Evolutionary conservation across 1,140 invertebrate genomes (phyloP).

Genomic region (Trachymyrmex cornetzi): DNA sequence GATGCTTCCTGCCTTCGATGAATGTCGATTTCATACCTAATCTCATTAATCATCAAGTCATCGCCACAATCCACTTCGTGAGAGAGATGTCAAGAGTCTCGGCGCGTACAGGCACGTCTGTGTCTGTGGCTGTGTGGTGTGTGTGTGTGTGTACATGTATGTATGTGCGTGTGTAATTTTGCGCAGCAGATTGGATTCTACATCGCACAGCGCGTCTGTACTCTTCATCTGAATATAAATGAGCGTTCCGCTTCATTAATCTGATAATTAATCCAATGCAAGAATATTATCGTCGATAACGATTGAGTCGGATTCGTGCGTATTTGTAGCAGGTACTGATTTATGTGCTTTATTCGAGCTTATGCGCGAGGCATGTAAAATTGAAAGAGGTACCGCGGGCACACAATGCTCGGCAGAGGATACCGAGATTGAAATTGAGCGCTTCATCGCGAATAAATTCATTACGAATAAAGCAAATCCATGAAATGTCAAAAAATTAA

Average conservation of each 20-base stretch:
- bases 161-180: constrained; percentile 51
- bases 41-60: constrained; percentile 72
- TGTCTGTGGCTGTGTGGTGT: constrained; percentile 20
- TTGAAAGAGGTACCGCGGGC: not conserved
- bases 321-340: not conserved
- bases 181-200: not conserved
- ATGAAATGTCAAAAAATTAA: constrained; percentile 18
- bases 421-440: not conserved
- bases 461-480: not conserved
- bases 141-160: constrained; percentile 34
- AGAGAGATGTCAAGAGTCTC: constrained; percentile 47
- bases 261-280: constrained; percentile 3
- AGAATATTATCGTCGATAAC: constrained; percentile 10
- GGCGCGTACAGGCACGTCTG: constrained; percentile 21
- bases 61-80: constrained; percentile 66
- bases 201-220: not conserved
- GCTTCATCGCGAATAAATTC: not conserved
- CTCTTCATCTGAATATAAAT: not conserved
- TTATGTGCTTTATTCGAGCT: not conserved
- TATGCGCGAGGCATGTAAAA: not conserved
- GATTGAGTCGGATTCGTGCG: not conserved
- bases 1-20: constrained; percentile 70
- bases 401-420: not conserved
- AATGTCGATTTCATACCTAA: constrained; percentile 74
- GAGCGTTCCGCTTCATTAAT: not conserved